Percentiles rank a stretch among this genome's conserved stretches.
phyloP scores from a whole-genome alignment of 2,888 invertebrate species.

The Tenodera sinensis region DNA sequence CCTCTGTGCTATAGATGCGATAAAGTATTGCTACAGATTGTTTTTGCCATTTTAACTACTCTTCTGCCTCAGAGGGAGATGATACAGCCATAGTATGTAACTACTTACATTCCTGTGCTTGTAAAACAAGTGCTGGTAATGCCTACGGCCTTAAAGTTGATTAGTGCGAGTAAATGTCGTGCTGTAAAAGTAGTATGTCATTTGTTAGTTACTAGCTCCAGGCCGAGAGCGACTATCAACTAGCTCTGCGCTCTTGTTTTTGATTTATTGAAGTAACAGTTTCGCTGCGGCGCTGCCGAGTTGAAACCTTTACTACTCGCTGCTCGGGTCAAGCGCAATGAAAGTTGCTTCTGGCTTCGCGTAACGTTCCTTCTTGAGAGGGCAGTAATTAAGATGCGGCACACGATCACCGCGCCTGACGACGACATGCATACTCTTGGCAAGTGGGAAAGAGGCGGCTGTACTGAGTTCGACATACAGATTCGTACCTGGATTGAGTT shows the following conservation, averaged over 20 bases:
- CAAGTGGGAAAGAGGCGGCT: not conserved
- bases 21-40: no score
- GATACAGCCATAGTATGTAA: no score
- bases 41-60: no score
- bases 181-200: not conserved
- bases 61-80: no score
- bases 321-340: not conserved
- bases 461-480: not conserved
- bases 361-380: not conserved
- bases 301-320: not conserved
- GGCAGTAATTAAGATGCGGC: constrained; percentile 4
- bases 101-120: no score
- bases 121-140: no score
- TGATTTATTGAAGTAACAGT: not conserved
- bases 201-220: not conserved
- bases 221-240: not conserved
- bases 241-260: not conserved
- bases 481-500: not conserved
- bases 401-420: not conserved
- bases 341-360: not conserved
- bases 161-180: not conserved
- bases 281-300: not conserved
- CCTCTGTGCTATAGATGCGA: no score
- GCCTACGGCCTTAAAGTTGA: no score
- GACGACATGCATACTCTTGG: constrained; percentile 9